Percentiles rank a stretch among this genome's conserved stretches.
These are phyloP conservation scores for Neoaliturus tenellus DNA, from an alignment of 2,888 invertebrate species.

Conservation along the genomic window DNA sequence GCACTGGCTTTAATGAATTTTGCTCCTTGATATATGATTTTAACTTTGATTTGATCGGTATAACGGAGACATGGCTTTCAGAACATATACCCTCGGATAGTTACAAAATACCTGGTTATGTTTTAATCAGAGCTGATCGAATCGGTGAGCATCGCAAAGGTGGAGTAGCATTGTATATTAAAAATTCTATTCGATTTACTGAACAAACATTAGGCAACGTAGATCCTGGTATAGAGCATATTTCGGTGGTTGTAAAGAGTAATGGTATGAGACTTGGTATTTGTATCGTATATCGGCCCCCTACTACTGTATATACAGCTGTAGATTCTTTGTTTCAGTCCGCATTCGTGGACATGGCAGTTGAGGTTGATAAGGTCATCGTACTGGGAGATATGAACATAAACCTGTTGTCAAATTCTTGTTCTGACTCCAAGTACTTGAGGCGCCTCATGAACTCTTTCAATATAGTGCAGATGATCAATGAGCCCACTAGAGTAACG, in stretches of 20 bases:
- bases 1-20: constrained; percentile 1
- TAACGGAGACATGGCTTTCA: constrained; percentile 8
- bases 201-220: background rate
- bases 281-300: background rate
- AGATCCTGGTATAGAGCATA: background rate
- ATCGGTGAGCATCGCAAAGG: background rate
- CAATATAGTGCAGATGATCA: background rate
- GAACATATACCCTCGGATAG: background rate
- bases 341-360: background rate
- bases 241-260: background rate
- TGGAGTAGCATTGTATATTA: background rate
- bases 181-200: background rate
- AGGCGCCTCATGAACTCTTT: background rate
- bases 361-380: background rate
- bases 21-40: background rate
- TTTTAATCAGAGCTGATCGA: background rate
- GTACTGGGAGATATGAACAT: constrained; percentile 8
- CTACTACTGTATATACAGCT: background rate
- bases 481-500: constrained; percentile 22
- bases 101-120: background rate
- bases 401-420: background rate
- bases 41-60: background rate
- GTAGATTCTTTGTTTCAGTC: background rate
- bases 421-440: background rate
- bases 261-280: background rate